Evolutionary conservation across 2,797 vertebrate genomes (phyloP), one percentile per base, ranked within the genome.

Genomic region (Aeoliscus strigatus): DNA sequence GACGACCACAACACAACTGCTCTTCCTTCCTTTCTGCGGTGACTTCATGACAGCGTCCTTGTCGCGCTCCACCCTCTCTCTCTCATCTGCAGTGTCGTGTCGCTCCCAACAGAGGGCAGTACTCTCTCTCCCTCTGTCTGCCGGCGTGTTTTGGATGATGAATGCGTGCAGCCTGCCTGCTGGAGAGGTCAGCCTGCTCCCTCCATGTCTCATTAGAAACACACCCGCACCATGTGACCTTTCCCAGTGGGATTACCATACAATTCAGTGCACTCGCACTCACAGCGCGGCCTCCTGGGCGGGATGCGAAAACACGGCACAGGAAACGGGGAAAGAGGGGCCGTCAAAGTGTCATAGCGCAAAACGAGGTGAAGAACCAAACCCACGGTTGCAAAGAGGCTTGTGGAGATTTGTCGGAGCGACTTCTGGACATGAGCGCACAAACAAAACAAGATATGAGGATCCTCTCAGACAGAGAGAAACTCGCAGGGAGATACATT

Each of bases 91-190:
- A 76, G 37, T 73, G 54, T 27, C 36, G 11, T 12, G 28, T 40
- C 65, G 52, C 48, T 44, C 31, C 79, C 81, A 80, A 76, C 28
- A 84, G 79, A 82, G 77, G 77, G 80, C 62, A 58, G 39, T 64
- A 38, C 30, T n/a, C 49, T 51, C 52, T 60, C 39, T 56, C 15
- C 28, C 26, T 23, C 37, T 9, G 27, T 21, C 14, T 27, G 48
- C 43, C 36, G 5, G 1, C 48, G 54, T 30, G 40, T 49, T 66
- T 50, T 40, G 10, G 44, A 80, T 74, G 78, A 82, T 77, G 43
- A 75, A 80, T 79, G 69, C 62, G 51, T 61, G 41, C 46, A 49
- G 41, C 24, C 39, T 21, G 29, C 13, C 17, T 25, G 50, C 53
- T 45, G 14, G 37, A 66, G 63, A 61, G 66, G 63, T 74, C 75